Evolutionary conservation across 2,113 vertebrate genomes (phyloP).

Genomic region (Tychaedon coryphoeus): DNA sequence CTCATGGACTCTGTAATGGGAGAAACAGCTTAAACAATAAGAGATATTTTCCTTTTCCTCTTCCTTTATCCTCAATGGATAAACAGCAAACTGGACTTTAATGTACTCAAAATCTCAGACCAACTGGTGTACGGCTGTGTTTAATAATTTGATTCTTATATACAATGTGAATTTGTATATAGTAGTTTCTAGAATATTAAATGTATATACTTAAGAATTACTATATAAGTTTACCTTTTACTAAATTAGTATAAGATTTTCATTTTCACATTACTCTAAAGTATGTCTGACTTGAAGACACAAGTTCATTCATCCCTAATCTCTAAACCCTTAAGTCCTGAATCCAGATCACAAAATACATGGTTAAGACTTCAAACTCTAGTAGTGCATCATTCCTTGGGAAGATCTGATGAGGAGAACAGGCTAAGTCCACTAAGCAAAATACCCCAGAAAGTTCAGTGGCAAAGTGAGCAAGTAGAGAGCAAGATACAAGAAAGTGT

Average conservation of each 20-base stretch:
- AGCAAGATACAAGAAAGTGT: neutral
- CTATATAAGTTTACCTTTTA: neutral
- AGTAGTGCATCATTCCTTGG: neutral
- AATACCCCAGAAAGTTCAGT: neutral
- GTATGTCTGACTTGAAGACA: neutral
- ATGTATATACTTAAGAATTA: neutral
- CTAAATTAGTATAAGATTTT: neutral
- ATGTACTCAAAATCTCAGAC: neutral
- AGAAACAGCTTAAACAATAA: neutral
- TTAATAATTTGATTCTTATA: neutral
- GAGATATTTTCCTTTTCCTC: neutral
- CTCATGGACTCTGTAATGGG: neutral
- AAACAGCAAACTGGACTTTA: neutral
- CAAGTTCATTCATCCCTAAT: neutral
- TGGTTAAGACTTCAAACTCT: neutral
- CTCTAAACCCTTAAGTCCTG: neutral
- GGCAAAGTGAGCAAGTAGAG: neutral
- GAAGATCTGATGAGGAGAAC: neutral
- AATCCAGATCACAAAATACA: neutral
- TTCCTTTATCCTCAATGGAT: neutral
- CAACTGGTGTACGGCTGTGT: neutral
- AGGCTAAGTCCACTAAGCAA: neutral
- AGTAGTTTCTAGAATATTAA: neutral
- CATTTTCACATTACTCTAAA: neutral
- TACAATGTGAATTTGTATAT: neutral